Evolutionary conservation across 92 coral and sea anemone genomes (phyloP).

Genomic region (Porites cylindrica): DNA sequence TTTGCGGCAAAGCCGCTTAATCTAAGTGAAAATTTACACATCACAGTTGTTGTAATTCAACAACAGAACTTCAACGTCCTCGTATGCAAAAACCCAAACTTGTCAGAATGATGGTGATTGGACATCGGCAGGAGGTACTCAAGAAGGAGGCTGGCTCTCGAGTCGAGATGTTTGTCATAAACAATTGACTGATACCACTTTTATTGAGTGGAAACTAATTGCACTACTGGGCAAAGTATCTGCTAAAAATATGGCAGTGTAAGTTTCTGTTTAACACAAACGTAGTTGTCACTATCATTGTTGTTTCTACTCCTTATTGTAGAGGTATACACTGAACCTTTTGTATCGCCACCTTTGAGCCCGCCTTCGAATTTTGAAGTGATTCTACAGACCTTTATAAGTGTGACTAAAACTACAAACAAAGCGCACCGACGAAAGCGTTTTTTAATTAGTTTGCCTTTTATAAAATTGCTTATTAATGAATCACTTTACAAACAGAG

Average conservation of each 20-base stretch:
- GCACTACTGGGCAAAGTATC: constrained; percentile 9
- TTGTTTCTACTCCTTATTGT: constrained; percentile 8
- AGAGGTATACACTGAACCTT: constrained; percentile 9
- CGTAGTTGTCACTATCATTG: not conserved
- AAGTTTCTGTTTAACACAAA: constrained; percentile 10
- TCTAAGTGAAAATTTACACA: not conserved
- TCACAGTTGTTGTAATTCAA: not conserved
- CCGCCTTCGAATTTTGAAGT: constrained; percentile 39
- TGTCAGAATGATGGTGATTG: constrained; percentile 21
- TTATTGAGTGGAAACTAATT: constrained; percentile 22
- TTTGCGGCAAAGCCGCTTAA: not conserved
- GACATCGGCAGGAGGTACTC: constrained; percentile 35
- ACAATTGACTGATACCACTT: constrained; percentile 14
- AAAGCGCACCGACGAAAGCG: constrained; percentile 48
- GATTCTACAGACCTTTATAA: constrained; percentile 19
- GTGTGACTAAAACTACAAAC: constrained; percentile 28
- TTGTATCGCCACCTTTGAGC: constrained; percentile 6
- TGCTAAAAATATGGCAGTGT: constrained; percentile 9
- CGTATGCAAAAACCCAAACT: constrained; percentile 4
- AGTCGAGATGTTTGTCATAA: constrained; percentile 29
- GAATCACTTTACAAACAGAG: constrained; percentile 70
- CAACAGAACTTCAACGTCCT: not conserved
- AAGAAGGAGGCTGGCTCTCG: constrained; percentile 23
- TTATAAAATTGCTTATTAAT: constrained; percentile 76
- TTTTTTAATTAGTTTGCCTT: constrained; percentile 60